phyloP scores from a whole-genome alignment of 1,140 invertebrate genomes.

The Rhynchophorus ferrugineus region DNA sequence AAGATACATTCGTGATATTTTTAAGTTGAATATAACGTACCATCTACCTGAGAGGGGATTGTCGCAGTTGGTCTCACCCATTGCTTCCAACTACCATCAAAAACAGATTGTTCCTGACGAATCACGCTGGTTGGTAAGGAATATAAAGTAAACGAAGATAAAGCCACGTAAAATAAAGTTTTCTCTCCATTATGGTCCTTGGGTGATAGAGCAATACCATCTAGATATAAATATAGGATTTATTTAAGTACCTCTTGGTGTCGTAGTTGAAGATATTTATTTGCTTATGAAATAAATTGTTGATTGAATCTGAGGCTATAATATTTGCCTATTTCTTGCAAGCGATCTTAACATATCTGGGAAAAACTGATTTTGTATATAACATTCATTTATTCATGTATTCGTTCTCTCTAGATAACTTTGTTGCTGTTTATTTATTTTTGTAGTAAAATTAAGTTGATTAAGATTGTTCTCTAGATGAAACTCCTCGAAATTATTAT shows the following conservation, averaged over 20 bases:
- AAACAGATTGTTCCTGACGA: constrained; percentile 44
- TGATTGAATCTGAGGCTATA: no score
- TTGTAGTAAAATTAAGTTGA: no score
- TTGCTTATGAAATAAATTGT: not conserved
- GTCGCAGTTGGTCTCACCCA: constrained; percentile 49
- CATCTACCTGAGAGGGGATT: constrained; percentile 58
- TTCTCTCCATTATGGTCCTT: constrained; percentile 41
- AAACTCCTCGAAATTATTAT: no score
- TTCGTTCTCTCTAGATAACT: no score
- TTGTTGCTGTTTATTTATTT: no score
- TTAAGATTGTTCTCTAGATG: no score
- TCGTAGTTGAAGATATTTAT: not conserved
- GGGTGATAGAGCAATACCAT: constrained; percentile 60
- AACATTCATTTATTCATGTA: no score
- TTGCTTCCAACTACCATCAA: constrained; percentile 29
- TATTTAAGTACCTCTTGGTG: no score
- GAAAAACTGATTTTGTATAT: no score
- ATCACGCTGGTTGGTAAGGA: constrained; percentile 50
- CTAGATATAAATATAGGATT: constrained; percentile 43
- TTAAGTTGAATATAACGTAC: constrained; percentile 53
- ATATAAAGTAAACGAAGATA: constrained; percentile 56
- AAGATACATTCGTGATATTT: constrained; percentile 44
- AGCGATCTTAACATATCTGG: no score
- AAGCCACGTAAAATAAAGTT: constrained; percentile 54
- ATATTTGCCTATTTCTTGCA: no score